A percentile compares a stretch with the other conserved stretches of the same genome.
Evolutionary conservation across 2,888 invertebrate species (phyloP).

Genomic region (Drosophila seclusa): DNA sequence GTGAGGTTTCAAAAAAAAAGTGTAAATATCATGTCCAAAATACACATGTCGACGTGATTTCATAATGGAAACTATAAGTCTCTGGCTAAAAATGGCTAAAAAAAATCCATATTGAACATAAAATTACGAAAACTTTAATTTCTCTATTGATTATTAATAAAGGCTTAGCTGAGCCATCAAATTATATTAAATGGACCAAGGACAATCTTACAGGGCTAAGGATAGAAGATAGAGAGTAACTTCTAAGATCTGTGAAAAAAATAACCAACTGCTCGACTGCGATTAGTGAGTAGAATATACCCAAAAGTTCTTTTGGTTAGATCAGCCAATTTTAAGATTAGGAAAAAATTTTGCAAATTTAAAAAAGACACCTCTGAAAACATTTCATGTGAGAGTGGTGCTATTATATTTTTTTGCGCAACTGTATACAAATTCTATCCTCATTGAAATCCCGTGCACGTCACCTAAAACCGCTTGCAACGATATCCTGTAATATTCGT

Average conservation of each 20-base stretch:
- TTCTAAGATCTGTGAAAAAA: neutral
- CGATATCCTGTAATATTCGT: slow-evolving; percentile 30
- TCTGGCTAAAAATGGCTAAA: no score
- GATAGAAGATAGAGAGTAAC: no score
- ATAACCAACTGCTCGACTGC: neutral
- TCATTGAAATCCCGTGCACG: neutral
- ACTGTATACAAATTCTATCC: neutral
- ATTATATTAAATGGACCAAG: neutral
- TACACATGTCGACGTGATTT: neutral
- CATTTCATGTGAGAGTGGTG: neutral
- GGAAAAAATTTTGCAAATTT: neutral
- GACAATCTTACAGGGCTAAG: neutral
- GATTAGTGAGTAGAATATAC: neutral
- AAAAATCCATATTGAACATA: neutral
- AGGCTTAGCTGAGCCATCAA: neutral
- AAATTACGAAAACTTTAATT: neutral
- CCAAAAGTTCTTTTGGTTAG: neutral
- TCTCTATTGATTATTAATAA: neutral
- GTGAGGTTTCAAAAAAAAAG: neutral
- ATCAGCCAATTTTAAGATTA: neutral
- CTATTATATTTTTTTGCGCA: neutral
- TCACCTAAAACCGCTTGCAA: neutral
- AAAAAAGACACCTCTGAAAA: neutral
- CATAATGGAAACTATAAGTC: neutral
- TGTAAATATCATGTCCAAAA: neutral